Evolutionary conservation across 2,888 invertebrate species (phyloP).

Genomic region (Brachyptera risi): DNA sequence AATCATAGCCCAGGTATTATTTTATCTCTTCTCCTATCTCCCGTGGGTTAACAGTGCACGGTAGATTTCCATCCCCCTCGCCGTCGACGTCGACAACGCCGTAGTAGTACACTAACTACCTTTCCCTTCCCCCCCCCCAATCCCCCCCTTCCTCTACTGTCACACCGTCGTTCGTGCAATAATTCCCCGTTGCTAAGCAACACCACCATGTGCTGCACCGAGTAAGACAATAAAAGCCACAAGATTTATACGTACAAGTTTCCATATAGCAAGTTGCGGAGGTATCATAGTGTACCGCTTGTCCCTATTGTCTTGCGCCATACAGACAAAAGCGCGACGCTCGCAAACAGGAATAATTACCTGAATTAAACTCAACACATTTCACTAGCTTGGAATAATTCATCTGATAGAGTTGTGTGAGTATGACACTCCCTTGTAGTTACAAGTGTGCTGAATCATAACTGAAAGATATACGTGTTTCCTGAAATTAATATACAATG

Average conservation of each 20-base stretch:
- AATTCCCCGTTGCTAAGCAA: slow-evolving; percentile 17
- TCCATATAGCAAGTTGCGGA: neutral
- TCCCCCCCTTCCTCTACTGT: neutral
- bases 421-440: slow-evolving; percentile 18
- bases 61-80: slow-evolving; percentile 3
- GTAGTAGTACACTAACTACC: neutral
- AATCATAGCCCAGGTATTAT: neutral
- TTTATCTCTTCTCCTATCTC: neutral
- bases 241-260: slow-evolving; percentile 19
- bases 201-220: neutral
- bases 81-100: neutral
- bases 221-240: slow-evolving; percentile 17
- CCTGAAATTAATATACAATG: too few relatives aligned
- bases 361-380: slow-evolving; percentile 21
- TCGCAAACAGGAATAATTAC: slow-evolving; percentile 17
- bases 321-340: neutral
- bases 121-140: neutral
- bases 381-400: slow-evolving; percentile 19
- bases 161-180: slow-evolving; percentile 7
- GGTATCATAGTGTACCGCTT: slow-evolving; percentile 11
- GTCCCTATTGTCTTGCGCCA: neutral
- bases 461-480: too few relatives aligned
- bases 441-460: too few relatives aligned
- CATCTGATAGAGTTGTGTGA: slow-evolving; percentile 17
- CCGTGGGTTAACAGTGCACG: neutral